Conservation (phyloP, 2,797 vertebrate genomes). For the Aselliscus stoliczkanus region DNA sequence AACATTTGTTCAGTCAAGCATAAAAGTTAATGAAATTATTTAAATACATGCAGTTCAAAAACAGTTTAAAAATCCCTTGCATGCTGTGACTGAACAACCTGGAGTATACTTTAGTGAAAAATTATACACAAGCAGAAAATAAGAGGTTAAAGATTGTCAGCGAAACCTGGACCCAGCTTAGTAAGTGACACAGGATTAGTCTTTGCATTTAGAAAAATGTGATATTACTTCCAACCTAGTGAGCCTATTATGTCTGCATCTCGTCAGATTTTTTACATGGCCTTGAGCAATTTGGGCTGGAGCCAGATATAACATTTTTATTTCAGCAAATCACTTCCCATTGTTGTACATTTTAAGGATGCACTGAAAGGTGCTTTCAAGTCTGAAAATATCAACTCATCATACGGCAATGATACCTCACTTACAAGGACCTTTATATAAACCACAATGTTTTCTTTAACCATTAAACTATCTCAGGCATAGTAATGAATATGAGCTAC, state of each 20-base stretch:
- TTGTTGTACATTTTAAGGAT: slow-evolving; percentile 66
- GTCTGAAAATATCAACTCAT: slow-evolving; percentile 63
- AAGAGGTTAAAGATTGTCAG: slow-evolving; percentile 47
- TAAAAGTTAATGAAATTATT: slow-evolving; percentile 30
- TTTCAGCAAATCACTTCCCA: slow-evolving; percentile 72
- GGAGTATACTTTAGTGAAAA: not conserved
- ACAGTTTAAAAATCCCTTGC: not conserved
- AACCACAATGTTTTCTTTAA: slow-evolving; percentile 56
- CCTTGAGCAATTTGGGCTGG: slow-evolving; percentile 68
- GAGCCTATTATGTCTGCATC: slow-evolving; percentile 60
- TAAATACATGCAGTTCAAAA: not conserved
- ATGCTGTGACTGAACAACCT: not conserved
- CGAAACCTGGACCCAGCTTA: not conserved
- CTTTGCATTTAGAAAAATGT: slow-evolving; percentile 53
- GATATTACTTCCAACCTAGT: slow-evolving; percentile 43
- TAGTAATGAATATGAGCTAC: not conserved
- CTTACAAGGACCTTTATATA: not conserved
- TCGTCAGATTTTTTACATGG: slow-evolving; percentile 54
- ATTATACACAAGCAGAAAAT: not conserved
- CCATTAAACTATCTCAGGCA: slow-evolving; percentile 8
- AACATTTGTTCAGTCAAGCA: slow-evolving; percentile 41
- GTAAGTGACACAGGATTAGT: slow-evolving; percentile 18
- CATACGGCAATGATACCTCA: not conserved
- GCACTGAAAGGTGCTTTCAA: slow-evolving; percentile 69
- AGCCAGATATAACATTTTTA: slow-evolving; percentile 75